These are phyloP conservation scores for Malacosoma neustria DNA, from an alignment of 2,888 invertebrate genomes.

Conservation along the genomic window DNA sequence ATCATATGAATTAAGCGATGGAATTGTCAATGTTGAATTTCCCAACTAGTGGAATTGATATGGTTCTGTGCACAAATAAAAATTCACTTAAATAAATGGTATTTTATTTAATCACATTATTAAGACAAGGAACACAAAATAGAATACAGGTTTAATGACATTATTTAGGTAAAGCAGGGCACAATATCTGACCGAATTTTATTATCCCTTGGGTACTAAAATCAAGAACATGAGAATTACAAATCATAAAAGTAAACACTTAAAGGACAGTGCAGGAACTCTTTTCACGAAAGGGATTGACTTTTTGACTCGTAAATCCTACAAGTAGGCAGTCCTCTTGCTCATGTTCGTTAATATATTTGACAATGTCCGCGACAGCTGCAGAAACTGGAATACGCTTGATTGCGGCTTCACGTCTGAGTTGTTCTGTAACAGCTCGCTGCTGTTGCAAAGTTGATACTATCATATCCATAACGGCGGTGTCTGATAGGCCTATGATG, in stretches of 20 bases:
- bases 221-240: too few relatives aligned
- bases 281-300: slow-evolving; percentile 96
- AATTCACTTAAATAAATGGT: slow-evolving; percentile 9
- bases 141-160: too few relatives aligned
- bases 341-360: slow-evolving; percentile 92
- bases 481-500: slow-evolving; percentile 92
- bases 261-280: slow-evolving; percentile 90
- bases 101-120: background rate
- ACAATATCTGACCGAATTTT: too few relatives aligned
- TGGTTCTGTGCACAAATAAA: slow-evolving; percentile 49
- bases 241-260: slow-evolving; percentile 30
- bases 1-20: slow-evolving; percentile 3
- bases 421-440: slow-evolving; percentile 93
- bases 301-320: slow-evolving; percentile 95
- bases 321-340: slow-evolving; percentile 94
- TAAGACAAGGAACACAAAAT: background rate
- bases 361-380: slow-evolving; percentile 94
- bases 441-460: slow-evolving; percentile 96
- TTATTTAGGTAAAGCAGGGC: too few relatives aligned
- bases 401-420: slow-evolving; percentile 92
- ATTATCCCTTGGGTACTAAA: too few relatives aligned
- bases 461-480: slow-evolving; percentile 94
- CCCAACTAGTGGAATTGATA: slow-evolving; percentile 44
- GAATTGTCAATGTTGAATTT: slow-evolving; percentile 11
- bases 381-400: slow-evolving; percentile 90